Evolutionary conservation across 2,888 invertebrate genomes (phyloP), one percentile per base, ranked within the genome.

Genomic region (Brenthis daphne): DNA sequence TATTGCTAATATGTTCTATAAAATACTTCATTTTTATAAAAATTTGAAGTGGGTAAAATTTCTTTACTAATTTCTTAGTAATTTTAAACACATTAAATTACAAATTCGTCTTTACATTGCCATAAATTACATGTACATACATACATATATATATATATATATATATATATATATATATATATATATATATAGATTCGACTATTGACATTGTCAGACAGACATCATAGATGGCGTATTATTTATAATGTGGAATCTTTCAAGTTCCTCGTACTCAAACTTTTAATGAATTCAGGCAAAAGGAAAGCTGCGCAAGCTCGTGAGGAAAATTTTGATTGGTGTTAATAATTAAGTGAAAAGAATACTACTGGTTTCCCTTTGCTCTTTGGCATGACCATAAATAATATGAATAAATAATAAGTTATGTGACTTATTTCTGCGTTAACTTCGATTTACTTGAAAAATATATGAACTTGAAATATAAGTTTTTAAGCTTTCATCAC

Each of bases 251-350:
- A n/a, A 58, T 29, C 33, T 66, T 66, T 24, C 53, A 66, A 54
- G 58, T 29, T 24, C 47, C n/a, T 57, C 53, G 47, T 43, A 54
- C 29, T 66, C 58, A 16, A 66, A 66, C 2, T 66, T 66, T 66
- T 66, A 66, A 66, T 29, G 58, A 66, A 57, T 50, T 47, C 57
- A 58, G 29, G 43, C 53, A 13, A 53, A 58, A 65, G 43, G 29
- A 47, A 60, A 11, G 53, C 37, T 57, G 66, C 55, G 57, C 54
- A 53, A 69, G 64, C 54, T 67, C 63, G 67, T 63, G 66, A 63
- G 67, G 54, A 58, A 70, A 70, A 63, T 70, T 70, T 70, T 67
- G 69, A 70, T 70, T 70, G 57, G 63, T 63, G 58, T 64, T 55
- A 60, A 60, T 60, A 48, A 70, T 67, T 64, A 50, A 64, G 54